Evolutionary conservation across 2,113 vertebrate species (phyloP).

Genomic region (Scatophagus argus): DNA sequence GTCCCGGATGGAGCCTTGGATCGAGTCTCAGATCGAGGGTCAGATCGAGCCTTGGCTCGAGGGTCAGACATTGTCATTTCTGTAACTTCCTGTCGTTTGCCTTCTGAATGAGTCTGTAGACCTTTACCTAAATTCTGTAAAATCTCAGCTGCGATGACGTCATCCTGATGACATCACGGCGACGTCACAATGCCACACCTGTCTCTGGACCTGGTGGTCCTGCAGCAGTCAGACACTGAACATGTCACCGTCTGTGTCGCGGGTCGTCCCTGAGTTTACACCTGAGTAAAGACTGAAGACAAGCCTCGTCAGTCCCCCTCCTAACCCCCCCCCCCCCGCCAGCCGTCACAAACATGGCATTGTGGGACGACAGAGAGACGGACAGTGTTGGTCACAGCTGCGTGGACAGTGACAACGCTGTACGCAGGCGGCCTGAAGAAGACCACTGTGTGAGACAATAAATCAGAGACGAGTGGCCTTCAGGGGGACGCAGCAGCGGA

Average conservation of each 20-base stretch:
- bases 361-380: conserved; percentile 73
- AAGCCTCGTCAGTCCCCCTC: conserved; percentile 67
- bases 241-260: conserved; percentile 87
- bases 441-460: conserved; percentile 26
- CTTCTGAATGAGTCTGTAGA: neutral
- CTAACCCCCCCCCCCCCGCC: neutral
- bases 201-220: conserved; percentile 10
- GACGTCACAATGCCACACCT: neutral
- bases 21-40: too few relatives aligned
- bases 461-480: conserved; percentile 39
- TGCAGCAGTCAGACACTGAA: conserved; percentile 81
- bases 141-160: neutral
- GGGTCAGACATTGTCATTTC: too few relatives aligned
- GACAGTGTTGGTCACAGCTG: conserved; percentile 75
- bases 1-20: too few relatives aligned
- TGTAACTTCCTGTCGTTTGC: too few relatives aligned
- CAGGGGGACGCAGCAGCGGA: too few relatives aligned
- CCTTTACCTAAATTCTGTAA: neutral
- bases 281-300: conserved; percentile 60
- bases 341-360: conserved; percentile 69
- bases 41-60: too few relatives aligned
- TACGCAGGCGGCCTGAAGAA: conserved; percentile 60
- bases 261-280: conserved; percentile 82
- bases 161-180: neutral
- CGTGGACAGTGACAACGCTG: conserved; percentile 64